Base-by-base conservation (phyloP, 30 jellyfish, hydroid and myxozoan genomes). In the Rhopilema esculentum region DNA sequence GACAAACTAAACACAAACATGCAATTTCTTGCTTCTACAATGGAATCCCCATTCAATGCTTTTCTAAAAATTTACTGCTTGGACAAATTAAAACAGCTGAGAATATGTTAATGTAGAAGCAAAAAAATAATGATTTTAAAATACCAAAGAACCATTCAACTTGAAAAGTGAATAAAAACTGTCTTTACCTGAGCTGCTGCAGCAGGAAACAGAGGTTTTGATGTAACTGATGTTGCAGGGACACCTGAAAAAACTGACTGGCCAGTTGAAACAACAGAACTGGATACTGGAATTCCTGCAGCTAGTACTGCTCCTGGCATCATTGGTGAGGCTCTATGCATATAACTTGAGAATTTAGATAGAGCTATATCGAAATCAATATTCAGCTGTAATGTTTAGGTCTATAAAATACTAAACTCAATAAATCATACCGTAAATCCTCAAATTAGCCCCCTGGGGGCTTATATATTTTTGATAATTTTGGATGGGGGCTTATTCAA, bases 171-270 rank as follows among this genome's bases (percentile, higher is more conserved):
- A 2, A 1, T 2, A 19, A 18, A 40, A 70, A 18, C 18, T 4
- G 18, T 27, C 29, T 85, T 0, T 32, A 92, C 98, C 96, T 92
- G 94, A 49, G 97, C 86, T 23, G 98, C 98, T 20, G 98, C 98
- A 16, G 98, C 96, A 0, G 98, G 98, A 69, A 93, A 93, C 73
- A 93, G 79, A 40, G 96, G 97, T 52, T 95, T 77, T 50, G 98
- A 90, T 66, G 79, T 81, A 63, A 90, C 29, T 16, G 91, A 79
- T 16, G 92, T 27, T 49, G 97, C 69, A 49, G 75, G 24, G 68
- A 92, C 72, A 0, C 89, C 86, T 16, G 91, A 50, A 32, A 90
- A 79, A 50, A 79, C 25, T 7, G 96, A 88, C 50, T 29, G 70
- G 32, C 85, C 27, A 18, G 49, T 1, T 26, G 95, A 66, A n/a